These are phyloP conservation scores for Gymnodraco acuticeps DNA, from an alignment of 2,797 vertebrate genomes.

Conservation along the genomic window DNA sequence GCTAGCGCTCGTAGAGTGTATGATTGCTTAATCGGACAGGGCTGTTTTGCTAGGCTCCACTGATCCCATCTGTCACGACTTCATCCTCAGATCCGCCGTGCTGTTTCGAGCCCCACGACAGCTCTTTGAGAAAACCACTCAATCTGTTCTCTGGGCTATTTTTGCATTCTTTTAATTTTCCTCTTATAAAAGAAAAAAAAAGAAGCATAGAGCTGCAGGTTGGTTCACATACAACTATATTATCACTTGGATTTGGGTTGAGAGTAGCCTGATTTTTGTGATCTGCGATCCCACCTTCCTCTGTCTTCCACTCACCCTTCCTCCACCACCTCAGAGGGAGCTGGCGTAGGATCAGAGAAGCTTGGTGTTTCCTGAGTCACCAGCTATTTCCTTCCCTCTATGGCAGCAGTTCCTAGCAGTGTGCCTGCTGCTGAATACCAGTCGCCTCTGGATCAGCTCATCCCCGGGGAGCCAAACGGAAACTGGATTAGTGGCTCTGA, in stretches of 20 bases:
- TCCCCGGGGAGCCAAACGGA: constrained; percentile 49
- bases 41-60: constrained; percentile 58
- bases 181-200: not conserved
- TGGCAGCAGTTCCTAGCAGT: constrained; percentile 37
- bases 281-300: constrained; percentile 18
- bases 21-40: constrained; percentile 65
- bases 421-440: constrained; percentile 46
- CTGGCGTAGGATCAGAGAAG: constrained; percentile 66
- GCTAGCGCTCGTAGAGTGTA: constrained; percentile 34
- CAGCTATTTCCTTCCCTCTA: constrained; percentile 46
- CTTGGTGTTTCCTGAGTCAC: constrained; percentile 47
- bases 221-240: constrained; percentile 4
- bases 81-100: constrained; percentile 64
- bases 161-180: constrained; percentile 53
- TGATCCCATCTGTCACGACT: constrained; percentile 78
- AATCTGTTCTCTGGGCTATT: constrained; percentile 73
- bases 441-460: constrained; percentile 56
- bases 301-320: constrained; percentile 12
- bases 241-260: not conserved
- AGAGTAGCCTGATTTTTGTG: not conserved
- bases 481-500: constrained; percentile 70
- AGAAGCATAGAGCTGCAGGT: not conserved
- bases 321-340: constrained; percentile 32
- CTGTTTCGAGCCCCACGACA: constrained; percentile 62
- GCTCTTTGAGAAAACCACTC: constrained; percentile 75